Evolutionary conservation across 2,113 vertebrate genomes (phyloP), one percentile per base, ranked within the genome.

Genomic region (Galemys pyrenaicus): DNA sequence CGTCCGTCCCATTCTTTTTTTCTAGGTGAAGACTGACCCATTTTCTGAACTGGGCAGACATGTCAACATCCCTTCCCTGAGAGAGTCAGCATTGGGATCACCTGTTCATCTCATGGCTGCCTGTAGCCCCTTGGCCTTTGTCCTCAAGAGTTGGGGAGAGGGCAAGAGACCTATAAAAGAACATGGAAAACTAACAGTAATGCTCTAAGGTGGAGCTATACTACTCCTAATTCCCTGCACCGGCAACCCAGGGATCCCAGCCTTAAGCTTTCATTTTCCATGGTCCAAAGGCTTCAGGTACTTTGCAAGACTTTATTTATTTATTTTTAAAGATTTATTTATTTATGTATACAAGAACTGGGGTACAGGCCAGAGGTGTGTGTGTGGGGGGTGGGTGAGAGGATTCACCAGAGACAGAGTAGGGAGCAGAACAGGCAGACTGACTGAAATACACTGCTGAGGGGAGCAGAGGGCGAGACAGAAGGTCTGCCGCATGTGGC

Each of bases 1-100:
- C 75, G 58, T 83, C 54, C 35, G 17, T 60, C 35, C 30, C 64
- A 37, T n/a, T 93, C 64, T 91, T 90, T 81, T 89, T 78, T 86
- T 91, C 44, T 17, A 86, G 24, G 19, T 24, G 12, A 87, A 94
- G 56, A 74, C n/a, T n/a, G n/a, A n/a, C 41, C 49, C 60, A 62
- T 20, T 37, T 6, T 80, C 44, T 92, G 24, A 91, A 65, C 51
- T 44, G 28, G 75, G 22, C 56, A n/a, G 32, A 46, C 24, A 15
- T 13, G 6, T 16, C 39, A 74, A 30, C 46, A 60, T 10, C 15
- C 26, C 35, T 83, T 49, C n/a, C 46, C 89, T 28, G 19, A 44
- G 60, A 82, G 94, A 93, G 54, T 65, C 35, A n/a, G 68, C n/a
- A 12, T 0, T 83, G 64, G 44, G 65, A 77, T 87, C 19, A 41